phyloP scores from a whole-genome alignment of 2,797 vertebrate genomes.

The Enoplosus armatus region DNA sequence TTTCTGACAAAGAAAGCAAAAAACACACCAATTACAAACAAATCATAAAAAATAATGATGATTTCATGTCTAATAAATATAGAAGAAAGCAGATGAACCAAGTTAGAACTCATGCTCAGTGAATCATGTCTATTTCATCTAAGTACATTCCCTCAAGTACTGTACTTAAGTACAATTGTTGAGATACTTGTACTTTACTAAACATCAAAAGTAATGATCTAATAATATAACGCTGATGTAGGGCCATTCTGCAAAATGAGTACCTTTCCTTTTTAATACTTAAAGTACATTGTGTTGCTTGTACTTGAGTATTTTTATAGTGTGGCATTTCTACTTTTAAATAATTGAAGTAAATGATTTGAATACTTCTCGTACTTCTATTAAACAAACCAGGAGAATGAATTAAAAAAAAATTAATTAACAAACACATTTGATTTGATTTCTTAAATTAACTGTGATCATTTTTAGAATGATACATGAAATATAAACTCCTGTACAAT shows the following conservation, averaged over 20 bases:
- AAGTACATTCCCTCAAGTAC: neutral
- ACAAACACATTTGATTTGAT: neutral
- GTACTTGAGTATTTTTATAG: neutral
- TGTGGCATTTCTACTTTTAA: neutral
- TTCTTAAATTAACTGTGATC: neutral
- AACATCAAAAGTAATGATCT: neutral
- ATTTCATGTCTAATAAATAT: neutral
- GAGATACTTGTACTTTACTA: neutral
- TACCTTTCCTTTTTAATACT: neutral
- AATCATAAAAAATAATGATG: neutral
- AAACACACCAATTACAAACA: neutral
- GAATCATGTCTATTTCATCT: too few relatives aligned
- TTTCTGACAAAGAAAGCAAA: slow-evolving; percentile 85
- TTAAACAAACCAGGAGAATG: too few relatives aligned
- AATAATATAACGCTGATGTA: neutral
- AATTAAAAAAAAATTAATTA: too few relatives aligned
- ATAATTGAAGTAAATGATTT: neutral
- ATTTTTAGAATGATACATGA: neutral
- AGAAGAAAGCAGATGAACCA: neutral
- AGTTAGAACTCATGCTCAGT: too few relatives aligned
- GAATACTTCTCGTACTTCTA: too few relatives aligned
- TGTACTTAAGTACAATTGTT: neutral
- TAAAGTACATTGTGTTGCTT: neutral
- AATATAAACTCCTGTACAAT: neutral
- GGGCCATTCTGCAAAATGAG: neutral